A percentile compares a stretch with the other conserved stretches of the same genome.
Evolutionary conservation across 1,140 invertebrate species (phyloP).

Genomic region (Varroa destructor): DNA sequence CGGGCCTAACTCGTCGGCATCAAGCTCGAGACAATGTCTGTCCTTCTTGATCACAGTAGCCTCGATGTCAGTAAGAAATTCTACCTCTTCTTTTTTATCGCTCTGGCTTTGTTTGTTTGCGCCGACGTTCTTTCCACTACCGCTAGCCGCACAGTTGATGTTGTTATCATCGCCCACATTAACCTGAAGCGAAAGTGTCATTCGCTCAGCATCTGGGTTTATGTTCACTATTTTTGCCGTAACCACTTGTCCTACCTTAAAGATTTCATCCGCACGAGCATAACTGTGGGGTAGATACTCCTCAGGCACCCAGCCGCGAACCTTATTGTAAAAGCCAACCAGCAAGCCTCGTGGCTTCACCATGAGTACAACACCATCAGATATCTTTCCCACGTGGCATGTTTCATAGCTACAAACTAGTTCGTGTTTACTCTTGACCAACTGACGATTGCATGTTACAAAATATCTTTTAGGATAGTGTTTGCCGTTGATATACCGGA

Average conservation of each 20-base stretch:
- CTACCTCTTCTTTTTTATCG: background rate
- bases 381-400: slow-evolving; percentile 5
- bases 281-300: background rate
- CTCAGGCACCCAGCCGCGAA: slow-evolving; percentile 20
- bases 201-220: background rate
- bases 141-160: background rate
- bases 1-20: background rate
- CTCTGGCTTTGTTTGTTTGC: background rate
- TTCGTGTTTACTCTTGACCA: slow-evolving; percentile 15
- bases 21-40: background rate
- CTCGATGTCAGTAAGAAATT: background rate
- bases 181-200: background rate
- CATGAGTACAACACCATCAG: slow-evolving; percentile 12
- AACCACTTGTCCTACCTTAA: background rate
- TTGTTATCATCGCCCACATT: background rate
- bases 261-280: background rate
- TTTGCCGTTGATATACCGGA: slow-evolving; percentile 23
- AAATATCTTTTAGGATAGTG: slow-evolving; percentile 14
- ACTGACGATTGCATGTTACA: slow-evolving; percentile 9
- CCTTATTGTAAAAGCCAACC: slow-evolving; percentile 19
- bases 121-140: background rate
- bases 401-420: background rate
- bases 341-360: background rate
- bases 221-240: slow-evolving; percentile 8
- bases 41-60: slow-evolving; percentile 3